Evolutionary conservation across 2,888 invertebrate species (phyloP), one percentile per base, ranked within the genome.

Genomic region (Colostygia pectinataria): DNA sequence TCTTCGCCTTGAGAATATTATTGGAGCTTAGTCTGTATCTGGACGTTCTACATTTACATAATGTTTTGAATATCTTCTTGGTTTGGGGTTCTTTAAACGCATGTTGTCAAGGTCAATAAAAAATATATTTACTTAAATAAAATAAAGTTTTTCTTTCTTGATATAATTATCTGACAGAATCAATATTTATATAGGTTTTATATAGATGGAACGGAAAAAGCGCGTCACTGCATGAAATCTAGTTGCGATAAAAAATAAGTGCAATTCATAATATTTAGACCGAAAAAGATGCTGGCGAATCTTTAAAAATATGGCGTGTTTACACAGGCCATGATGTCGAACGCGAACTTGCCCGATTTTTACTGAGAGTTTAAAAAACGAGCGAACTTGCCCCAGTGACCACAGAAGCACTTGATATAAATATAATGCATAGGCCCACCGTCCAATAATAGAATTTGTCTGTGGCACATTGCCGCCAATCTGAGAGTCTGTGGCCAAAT

Each of bases 301-400:
- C 60, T 68, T 68, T 61, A 62, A 59, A 61, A 59, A 55, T 66
- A 65, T 68, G 64, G 57, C 63, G 63, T 73, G 70, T 67, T 63
- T 65, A 65, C 71, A 62, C 69, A 66, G 76, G 76, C 80, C 82
- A 79, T 74, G 83, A 74, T 83, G 83, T 81, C 66, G 74, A 66
- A 67, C 77, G 75, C 82, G 82, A 86, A 85, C 85, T 85, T 84
- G 86, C 63, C 76, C 83, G 81, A 86, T 81, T 88, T 87, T 87
- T 86, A 79, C 77, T 74, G 76, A 70, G 73, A 79, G 80, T 79
- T 80, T 81, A 83, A 83, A 78, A 80, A 79, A 76, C 79, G 68
- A 77, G 73, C 83, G 87, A 86, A 86, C 87, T 88, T 89, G 88
- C 78, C 82, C 88, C 74, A 87, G 74, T 87, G 85, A 85, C 87